Base-by-base conservation (phyloP, 2,113 vertebrate genomes). In the Chitala chitala region DNA sequence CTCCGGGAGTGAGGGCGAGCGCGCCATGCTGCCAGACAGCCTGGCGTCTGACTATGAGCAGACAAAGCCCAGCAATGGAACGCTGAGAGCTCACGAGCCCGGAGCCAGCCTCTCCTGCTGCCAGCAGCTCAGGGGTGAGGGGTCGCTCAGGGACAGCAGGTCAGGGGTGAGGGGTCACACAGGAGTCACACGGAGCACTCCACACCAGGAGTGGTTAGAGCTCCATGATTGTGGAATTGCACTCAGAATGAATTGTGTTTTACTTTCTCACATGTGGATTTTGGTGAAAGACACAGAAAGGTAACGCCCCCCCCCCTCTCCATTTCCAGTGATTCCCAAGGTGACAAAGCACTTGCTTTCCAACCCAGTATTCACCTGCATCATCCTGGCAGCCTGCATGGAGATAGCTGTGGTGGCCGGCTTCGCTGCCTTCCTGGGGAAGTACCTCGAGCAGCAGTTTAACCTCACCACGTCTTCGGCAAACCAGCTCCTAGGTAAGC, bases 371-470 rank as follows among this genome's bases (percentile, higher is more conserved):
- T 99, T 98, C 90, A 98, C 96, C 78, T 99, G 97, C 79, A 96
- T 99, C 84, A 85, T 94, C 79, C 89, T 98, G 80, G 96, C 97
- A 0, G 97, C 96, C 75, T 99, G 97, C 71, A 98, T 98, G 96
- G 97, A 99, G 90, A 98, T 98, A 0, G 96, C 95, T 0, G 97
- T 98, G 40, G 96, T 99, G 10, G 97, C 97, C 0, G 96, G 97
- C 53, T 99, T 99, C 0, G 96, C 97, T 0, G 96, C 97, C 61
- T 99, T 99, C 83, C 83, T 99, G 80, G 96, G 94, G 9, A 99
- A 99, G 78, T 99, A 99, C 86, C 85, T 99, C 73, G 97, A 99
- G 87, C 96, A 98, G 90, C 97, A 99, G 84, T 99, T 98, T 79
- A 97, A 97, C 88, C 92, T 99, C 82, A 99, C 95, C 84, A 98